Percentiles rank a stretch among this genome's conserved stretches.
phyloP scores from a whole-genome alignment of 2,113 vertebrate species.

The Trochalopteron elliotii region DNA sequence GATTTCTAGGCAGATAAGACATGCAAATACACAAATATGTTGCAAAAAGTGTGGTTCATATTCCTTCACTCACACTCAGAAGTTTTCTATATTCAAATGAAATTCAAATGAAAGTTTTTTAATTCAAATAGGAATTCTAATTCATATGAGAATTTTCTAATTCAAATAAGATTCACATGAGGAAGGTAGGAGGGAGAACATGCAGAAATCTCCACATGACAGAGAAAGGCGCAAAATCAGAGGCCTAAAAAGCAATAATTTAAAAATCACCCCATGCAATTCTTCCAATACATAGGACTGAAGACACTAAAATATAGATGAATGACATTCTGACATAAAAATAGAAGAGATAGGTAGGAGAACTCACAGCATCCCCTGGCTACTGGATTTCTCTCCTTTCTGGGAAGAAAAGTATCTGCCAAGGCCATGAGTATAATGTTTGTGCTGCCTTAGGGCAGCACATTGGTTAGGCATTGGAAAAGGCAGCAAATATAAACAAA shows the following conservation, averaged over 20 bases:
- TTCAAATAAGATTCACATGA: background rate
- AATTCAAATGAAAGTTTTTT: background rate
- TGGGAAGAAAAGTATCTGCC: background rate
- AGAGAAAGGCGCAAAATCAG: background rate
- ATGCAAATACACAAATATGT: background rate
- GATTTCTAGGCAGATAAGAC: background rate
- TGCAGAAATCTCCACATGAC: fast-evolving
- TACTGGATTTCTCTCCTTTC: background rate
- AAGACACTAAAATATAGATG: background rate
- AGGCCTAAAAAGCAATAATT: background rate
- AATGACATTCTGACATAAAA: background rate
- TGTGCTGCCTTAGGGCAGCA: background rate
- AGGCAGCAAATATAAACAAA: background rate
- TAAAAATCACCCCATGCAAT: background rate
- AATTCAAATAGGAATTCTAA: background rate
- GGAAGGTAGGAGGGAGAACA: background rate
- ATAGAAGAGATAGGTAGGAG: background rate
- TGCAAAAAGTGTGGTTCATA: background rate
- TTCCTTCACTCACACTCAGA: background rate
- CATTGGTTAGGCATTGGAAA: background rate
- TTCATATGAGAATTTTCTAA: background rate
- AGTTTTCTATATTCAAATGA: background rate
- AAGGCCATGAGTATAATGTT: background rate
- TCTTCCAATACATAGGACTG: background rate
- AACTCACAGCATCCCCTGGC: background rate